These are phyloP conservation scores for Gryon sp. DNA, from an alignment of 1,140 invertebrate genomes.

Conservation along the genomic window DNA sequence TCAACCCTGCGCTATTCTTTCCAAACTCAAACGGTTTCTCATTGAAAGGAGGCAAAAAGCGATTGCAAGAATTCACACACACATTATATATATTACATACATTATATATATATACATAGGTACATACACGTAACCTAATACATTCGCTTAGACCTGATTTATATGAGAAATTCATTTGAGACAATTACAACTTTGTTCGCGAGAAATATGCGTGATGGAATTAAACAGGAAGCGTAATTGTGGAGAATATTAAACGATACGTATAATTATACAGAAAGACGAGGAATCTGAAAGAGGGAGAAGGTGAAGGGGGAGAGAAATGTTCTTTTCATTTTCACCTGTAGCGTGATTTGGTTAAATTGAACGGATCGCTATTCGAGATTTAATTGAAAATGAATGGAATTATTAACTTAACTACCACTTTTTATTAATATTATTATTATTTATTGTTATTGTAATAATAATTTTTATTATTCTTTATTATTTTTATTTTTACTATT, in stretches of 20 bases:
- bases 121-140: too few relatives aligned
- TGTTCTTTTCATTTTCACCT: conserved; percentile 30
- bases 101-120: neutral
- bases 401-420: neutral
- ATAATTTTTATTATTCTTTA: too few relatives aligned
- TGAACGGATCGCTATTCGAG: neutral
- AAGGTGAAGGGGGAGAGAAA: neutral
- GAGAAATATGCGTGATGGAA: conserved; percentile 36
- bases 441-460: too few relatives aligned
- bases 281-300: neutral
- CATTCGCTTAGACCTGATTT: conserved; percentile 30
- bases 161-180: conserved; percentile 52
- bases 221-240: conserved; percentile 50
- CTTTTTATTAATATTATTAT: too few relatives aligned
- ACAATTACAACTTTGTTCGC: conserved; percentile 42
- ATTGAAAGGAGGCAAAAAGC: conserved; percentile 35
- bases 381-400: neutral
- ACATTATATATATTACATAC: neutral
- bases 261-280: conserved; percentile 43
- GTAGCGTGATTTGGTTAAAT: conserved; percentile 15
- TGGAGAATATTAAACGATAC: conserved; percentile 48
- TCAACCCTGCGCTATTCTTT: conserved; percentile 49
- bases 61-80: conserved; percentile 21
- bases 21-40: conserved; percentile 40
- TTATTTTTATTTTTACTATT: too few relatives aligned